Evolutionary conservation across 2,797 vertebrate species (phyloP).

Genomic region (Harpagifer antarcticus): DNA sequence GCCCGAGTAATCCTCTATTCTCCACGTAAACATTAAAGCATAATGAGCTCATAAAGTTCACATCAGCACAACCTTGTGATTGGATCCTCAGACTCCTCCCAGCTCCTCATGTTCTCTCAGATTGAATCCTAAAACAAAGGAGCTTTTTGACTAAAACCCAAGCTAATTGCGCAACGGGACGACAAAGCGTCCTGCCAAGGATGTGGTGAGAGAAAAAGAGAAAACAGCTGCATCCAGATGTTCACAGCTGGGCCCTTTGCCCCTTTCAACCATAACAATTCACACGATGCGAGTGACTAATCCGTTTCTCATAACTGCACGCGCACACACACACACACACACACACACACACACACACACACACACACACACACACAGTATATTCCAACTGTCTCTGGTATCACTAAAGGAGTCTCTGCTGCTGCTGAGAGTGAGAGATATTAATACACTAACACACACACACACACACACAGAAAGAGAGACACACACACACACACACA

Average conservation of each 20-base stretch:
- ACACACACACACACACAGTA: too few relatives aligned
- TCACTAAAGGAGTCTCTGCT: too few relatives aligned
- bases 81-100: background rate
- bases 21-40: slow-evolving; percentile 20
- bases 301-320: slow-evolving; percentile 46
- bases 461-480: too few relatives aligned
- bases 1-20: slow-evolving; percentile 12
- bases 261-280: slow-evolving; percentile 51
- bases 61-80: background rate
- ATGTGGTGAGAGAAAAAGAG: slow-evolving; percentile 39
- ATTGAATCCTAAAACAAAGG: background rate
- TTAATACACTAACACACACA: too few relatives aligned
- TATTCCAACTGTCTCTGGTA: too few relatives aligned
- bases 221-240: slow-evolving; percentile 69
- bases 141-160: background rate
- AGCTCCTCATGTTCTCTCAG: background rate
- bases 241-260: slow-evolving; percentile 61
- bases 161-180: background rate
- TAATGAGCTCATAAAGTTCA: slow-evolving; percentile 20
- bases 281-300: slow-evolving; percentile 63
- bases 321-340: too few relatives aligned
- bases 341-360: too few relatives aligned
- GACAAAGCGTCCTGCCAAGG: slow-evolving; percentile 36
- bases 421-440: too few relatives aligned
- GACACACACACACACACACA: too few relatives aligned